Percentiles rank a stretch among this genome's conserved stretches.
Evolutionary conservation across 2,113 vertebrate species (phyloP).

Genomic region (Bubalus kerabau): DNA sequence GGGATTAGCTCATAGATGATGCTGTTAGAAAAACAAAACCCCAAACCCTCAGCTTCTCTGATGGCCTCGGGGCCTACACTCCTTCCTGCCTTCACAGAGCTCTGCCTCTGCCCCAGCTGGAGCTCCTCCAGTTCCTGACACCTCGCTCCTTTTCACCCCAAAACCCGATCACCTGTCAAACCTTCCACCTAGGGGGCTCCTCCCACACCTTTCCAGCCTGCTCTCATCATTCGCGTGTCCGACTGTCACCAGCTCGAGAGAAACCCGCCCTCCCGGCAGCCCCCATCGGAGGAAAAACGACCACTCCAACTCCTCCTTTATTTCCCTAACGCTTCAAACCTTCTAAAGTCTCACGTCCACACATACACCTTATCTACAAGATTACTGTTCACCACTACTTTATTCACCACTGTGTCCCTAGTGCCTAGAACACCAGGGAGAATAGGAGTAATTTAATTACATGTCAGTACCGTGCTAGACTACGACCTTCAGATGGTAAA

Average conservation of each 20-base stretch:
- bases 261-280: neutral
- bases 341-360: accelerated
- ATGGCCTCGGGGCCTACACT: neutral
- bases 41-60: neutral
- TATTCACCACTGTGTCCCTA: neutral
- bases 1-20: neutral
- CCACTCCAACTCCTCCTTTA: neutral
- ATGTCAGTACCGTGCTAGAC: accelerated
- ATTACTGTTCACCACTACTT: neutral
- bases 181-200: neutral
- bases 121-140: neutral
- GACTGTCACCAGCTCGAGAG: neutral
- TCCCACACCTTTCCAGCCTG: neutral
- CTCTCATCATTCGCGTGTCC: neutral
- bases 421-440: no score
- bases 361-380: neutral
- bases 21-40: neutral
- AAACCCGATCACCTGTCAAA: neutral
- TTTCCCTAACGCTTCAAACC: neutral
- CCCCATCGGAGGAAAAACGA: neutral
- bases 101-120: neutral
- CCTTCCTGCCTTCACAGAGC: neutral
- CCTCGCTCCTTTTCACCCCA: neutral
- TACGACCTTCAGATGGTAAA: neutral
- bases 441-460: accelerated